Percentiles rank a stretch among this genome's conserved stretches.
Evolutionary conservation across 2,113 vertebrate species (phyloP).

Genomic region (Coturnix japonica): DNA sequence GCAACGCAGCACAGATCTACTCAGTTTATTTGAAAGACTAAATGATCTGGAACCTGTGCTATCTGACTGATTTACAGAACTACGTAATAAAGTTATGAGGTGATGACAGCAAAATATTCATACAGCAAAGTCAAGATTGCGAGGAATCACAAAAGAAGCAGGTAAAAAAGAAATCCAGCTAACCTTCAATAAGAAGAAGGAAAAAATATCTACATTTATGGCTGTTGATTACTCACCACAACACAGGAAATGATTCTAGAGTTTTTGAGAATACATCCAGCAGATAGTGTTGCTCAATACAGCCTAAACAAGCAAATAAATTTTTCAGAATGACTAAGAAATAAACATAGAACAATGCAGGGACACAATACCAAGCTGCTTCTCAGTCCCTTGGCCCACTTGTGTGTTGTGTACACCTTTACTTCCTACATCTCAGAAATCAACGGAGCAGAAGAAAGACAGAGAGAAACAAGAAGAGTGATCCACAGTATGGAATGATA

Average conservation of each 20-base stretch:
- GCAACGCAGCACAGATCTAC: background rate
- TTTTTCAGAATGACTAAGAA: background rate
- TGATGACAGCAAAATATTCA: background rate
- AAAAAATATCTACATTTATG: background rate
- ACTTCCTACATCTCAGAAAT: background rate
- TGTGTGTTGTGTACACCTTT: background rate
- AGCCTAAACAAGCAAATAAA: background rate
- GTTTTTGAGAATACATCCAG: background rate
- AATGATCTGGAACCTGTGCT: background rate
- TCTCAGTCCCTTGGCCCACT: background rate
- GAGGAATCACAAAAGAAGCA: background rate
- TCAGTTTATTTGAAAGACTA: background rate
- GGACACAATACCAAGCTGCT: background rate
- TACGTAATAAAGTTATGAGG: background rate
- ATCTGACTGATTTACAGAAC: background rate
- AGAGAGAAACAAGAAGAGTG: background rate
- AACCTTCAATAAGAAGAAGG: background rate
- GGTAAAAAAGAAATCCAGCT: background rate
- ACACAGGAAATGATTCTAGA: background rate
- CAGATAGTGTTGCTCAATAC: accelerated
- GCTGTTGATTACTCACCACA: background rate
- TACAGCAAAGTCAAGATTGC: background rate
- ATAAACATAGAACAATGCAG: background rate
- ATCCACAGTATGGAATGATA: background rate
- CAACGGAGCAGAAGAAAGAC: background rate